Percentiles rank a stretch among this genome's conserved stretches.
phyloP scores from a whole-genome alignment of 1,140 invertebrate genomes.

The Habropoda laboriosa region DNA sequence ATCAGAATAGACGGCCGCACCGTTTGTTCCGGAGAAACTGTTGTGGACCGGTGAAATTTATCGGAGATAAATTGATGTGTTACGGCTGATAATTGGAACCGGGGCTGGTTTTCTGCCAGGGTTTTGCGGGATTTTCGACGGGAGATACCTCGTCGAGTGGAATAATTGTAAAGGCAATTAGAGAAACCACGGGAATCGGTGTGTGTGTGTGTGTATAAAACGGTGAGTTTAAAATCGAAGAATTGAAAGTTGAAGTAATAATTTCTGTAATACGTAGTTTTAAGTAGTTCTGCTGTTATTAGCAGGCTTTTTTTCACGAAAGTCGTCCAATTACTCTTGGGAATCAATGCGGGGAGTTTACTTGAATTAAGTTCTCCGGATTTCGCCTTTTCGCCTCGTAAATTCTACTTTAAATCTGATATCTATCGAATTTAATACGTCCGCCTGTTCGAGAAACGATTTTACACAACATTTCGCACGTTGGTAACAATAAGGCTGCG shows the following conservation, averaged over 20 bases:
- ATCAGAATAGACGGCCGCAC: constrained; percentile 40
- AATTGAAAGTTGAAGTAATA: not conserved
- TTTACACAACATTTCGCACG: constrained; percentile 8
- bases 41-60: constrained; percentile 36
- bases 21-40: constrained; percentile 8
- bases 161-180: not conserved
- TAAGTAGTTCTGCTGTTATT: not conserved
- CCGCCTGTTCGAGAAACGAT: not conserved
- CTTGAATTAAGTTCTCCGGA: not conserved
- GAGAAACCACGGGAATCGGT: not conserved
- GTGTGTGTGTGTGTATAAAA: too few relatives aligned
- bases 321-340: not conserved
- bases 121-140: not conserved
- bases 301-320: not conserved
- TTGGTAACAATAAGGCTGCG: not conserved
- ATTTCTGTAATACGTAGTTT: too few relatives aligned
- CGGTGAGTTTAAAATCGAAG: not conserved
- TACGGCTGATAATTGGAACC: constrained; percentile 14
- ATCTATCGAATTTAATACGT: not conserved
- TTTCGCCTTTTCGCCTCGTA: not conserved
- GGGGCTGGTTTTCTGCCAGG: constrained; percentile 5
- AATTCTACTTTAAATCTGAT: not conserved
- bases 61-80: constrained; percentile 4
- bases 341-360: not conserved
- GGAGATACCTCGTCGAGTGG: not conserved